Evolutionary conservation across 2,888 invertebrate genomes (phyloP), one percentile per base, ranked within the genome.

Genomic region (Sesamia inferens): DNA sequence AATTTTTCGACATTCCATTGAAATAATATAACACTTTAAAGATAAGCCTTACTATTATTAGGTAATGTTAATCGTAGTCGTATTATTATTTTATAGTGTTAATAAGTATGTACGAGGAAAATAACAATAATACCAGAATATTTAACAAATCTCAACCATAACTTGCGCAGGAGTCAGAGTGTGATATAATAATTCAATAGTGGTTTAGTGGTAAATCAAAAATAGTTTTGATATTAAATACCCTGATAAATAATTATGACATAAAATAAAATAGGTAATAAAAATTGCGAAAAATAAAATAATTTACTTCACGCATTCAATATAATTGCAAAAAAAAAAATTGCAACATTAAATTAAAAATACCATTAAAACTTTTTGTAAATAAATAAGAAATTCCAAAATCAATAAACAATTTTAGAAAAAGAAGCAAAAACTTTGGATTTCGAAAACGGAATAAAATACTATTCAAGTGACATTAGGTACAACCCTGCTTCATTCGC

Each of bases 61-160:
- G n/a, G n/a, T n/a, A 31, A 58, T 16, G n/a, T 42, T 75, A 75
- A 47, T 2, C 5, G 22, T 75, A 75, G 42, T 2, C 5, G 22
- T 77, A 69, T 66, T 68, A 68, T 78, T 68, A 78, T 81, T 68
- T 57, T 51, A 61, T 76, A 19, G 55, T 55, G 61, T 65, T 68
- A 78, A 81, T 81, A 65, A 44, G 44, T 48, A 11, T 1, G 14
- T 51, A 22, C 64, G 24, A 76, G 82, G 82, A 76, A 78, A 78
- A 77, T 67, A 69, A 78, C 82, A 78, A 69, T 58, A 58, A 5
- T 61, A 68, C 61, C 11, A n/a, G 14, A 57, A 44, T 76, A 76
- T 76, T 82, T 64, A 76, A 69, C 64, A 81, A 81, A 78, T 78
- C 82, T 76, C 69, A 61, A 68, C 64, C 22, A 5, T 68, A 24